Conservation (phyloP, 2,113 vertebrate genomes). For the Xerus inauris region DNA sequence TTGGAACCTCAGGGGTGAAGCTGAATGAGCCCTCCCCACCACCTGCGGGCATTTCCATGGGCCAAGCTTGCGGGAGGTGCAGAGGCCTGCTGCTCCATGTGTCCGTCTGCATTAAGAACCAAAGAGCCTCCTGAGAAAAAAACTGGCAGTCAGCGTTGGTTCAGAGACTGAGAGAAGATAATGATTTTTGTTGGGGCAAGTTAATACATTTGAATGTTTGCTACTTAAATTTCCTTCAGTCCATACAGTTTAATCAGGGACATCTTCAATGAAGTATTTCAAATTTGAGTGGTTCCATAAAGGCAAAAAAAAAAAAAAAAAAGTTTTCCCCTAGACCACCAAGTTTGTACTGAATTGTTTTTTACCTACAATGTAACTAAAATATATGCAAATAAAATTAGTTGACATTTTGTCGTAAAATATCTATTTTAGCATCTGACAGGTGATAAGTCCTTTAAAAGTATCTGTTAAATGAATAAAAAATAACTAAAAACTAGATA, state of each 20-base stretch:
- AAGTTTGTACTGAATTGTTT: not conserved
- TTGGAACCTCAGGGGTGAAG: not conserved
- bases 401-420: not conserved
- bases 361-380: not conserved
- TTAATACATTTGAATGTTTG: not conserved
- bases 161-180: not conserved
- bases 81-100: rapidly evolving
- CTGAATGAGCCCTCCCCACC: too few relatives aligned
- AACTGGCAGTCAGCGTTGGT: not conserved
- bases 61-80: too few relatives aligned
- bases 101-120: not conserved
- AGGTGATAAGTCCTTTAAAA: not conserved
- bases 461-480: not conserved
- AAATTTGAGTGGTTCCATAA: not conserved
- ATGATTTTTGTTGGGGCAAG: not conserved
- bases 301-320: not conserved
- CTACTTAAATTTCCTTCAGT: not conserved
- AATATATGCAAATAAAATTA: not conserved
- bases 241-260: not conserved
- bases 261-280: not conserved
- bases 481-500: not conserved
- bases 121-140: too few relatives aligned
- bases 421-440: not conserved
- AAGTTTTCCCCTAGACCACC: not conserved
- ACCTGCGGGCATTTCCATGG: not conserved